Base-by-base conservation (phyloP, 2,797 vertebrate species). In the Acrossocheilus fasciatus region DNA sequence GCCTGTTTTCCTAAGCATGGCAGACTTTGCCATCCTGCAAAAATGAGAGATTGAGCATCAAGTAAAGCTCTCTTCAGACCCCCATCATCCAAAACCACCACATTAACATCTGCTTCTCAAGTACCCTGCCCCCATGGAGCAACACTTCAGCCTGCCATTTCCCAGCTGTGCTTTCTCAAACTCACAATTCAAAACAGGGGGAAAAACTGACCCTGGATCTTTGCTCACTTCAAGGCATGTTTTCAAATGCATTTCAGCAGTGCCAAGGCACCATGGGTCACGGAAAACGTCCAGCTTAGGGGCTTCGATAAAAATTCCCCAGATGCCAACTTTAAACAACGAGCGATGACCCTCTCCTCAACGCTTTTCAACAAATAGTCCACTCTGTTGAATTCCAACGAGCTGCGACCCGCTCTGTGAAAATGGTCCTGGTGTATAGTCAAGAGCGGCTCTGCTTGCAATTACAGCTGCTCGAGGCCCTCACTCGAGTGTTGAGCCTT, bases 111-210 rank as follows among this genome's bases (percentile, higher is more conserved):
- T 86, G 73, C 66, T 70, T 64, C 70, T 30, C 68, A 75, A 74
- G 26, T 20, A 30, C 78, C 74, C 69, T 57, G 75, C 80, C 52
- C 82, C 50, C 87, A 69, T 34, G 20, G 50, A 57, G 85, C 14
- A 77, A 70, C 72, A 50, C 81, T 80, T 82, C 30, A 83, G 47
- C 50, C 72, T 85, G 82, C 81, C 81, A 73, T 84, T 74, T 66
- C 43, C 81, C 82, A 88, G 88, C 86, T 87, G 88, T 62, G 73
- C 76, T 81, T 86, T 88, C 62, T 74, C 82, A 87, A 88, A 89
- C 54, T 23, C 45, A 36, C 15, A 72, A 64, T 75, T 78, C 72
- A 73, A 81, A 59, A 45, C 82, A 52, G 36, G 52, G 76, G 6
- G n/a, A 79, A 75, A 79, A 86, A n/a, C 66, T 36, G 64, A 52